A percentile compares a stretch with the other conserved stretches of the same genome.
These are phyloP conservation scores for Mionectes macconnelli DNA, from an alignment of 2,113 vertebrate species.

Conservation along the genomic window DNA sequence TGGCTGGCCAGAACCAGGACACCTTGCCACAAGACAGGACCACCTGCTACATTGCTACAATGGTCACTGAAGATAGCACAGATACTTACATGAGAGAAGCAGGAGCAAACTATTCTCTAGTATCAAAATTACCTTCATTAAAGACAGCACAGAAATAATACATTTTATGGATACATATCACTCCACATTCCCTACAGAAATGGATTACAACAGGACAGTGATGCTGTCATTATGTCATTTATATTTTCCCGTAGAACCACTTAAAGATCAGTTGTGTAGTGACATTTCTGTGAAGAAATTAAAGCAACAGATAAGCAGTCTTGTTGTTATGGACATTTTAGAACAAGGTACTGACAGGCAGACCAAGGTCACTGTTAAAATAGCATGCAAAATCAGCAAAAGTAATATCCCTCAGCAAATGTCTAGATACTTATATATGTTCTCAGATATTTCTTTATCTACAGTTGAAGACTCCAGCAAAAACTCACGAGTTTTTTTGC, in stretches of 20 bases:
- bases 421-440: too few species aligned
- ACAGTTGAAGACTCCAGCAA: background rate
- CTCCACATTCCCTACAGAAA: background rate
- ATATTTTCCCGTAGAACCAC: background rate
- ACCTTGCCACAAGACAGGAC: background rate
- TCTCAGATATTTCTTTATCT: background rate
- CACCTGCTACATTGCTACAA: background rate
- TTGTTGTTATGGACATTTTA: background rate
- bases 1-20: fast-evolving
- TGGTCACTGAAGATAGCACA: background rate
- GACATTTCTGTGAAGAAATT: background rate
- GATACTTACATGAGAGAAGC: background rate
- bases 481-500: background rate
- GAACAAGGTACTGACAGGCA: background rate
- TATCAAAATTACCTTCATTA: background rate
- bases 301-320: background rate
- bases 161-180: background rate
- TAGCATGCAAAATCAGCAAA: background rate
- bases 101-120: background rate
- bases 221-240: background rate
- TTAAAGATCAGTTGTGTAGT: background rate
- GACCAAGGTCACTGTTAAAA: background rate
- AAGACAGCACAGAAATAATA: background rate
- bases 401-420: background rate
- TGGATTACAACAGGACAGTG: background rate